phyloP scores from a whole-genome alignment of 92 coral and sea anemone species.

The Siderastrea siderea region DNA sequence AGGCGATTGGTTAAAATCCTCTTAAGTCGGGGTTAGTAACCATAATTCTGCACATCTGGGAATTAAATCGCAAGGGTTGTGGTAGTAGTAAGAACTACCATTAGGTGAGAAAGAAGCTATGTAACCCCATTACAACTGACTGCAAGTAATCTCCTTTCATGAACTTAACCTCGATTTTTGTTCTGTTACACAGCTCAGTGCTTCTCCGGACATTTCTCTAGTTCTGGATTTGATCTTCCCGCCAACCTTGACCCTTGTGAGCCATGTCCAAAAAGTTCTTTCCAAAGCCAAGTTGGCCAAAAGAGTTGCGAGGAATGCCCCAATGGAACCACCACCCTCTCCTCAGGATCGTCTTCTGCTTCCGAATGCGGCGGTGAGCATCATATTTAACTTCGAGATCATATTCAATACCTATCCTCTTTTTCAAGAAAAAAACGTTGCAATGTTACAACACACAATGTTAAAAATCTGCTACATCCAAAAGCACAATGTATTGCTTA shows the following conservation, averaged over 20 bases:
- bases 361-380: conserved; percentile 79
- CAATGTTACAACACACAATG: too few species aligned
- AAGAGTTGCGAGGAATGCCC: conserved; percentile 77
- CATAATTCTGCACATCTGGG: too few species aligned
- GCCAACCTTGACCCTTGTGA: conserved; percentile 62
- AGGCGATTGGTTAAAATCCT: too few species aligned
- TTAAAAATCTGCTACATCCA: too few species aligned
- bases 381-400: not conserved
- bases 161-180: not conserved
- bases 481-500: too few species aligned
- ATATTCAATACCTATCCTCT: too few species aligned
- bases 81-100: too few species aligned
- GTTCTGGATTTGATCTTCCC: conserved; percentile 65
- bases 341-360: conserved; percentile 51
- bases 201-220: conserved; percentile 47
- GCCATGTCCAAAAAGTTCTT: conserved; percentile 57
- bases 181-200: conserved; percentile 51
- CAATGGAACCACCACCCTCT: conserved; percentile 61
- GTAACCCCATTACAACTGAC: not conserved
- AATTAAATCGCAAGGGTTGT: too few species aligned
- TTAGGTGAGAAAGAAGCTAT: too few species aligned
- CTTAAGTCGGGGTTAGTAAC: too few species aligned
- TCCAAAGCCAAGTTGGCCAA: conserved; percentile 69
- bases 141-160: not conserved
- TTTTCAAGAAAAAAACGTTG: too few species aligned